Evolutionary conservation across 2,113 vertebrate genomes (phyloP).

Genomic region (Eublepharis macularius): DNA sequence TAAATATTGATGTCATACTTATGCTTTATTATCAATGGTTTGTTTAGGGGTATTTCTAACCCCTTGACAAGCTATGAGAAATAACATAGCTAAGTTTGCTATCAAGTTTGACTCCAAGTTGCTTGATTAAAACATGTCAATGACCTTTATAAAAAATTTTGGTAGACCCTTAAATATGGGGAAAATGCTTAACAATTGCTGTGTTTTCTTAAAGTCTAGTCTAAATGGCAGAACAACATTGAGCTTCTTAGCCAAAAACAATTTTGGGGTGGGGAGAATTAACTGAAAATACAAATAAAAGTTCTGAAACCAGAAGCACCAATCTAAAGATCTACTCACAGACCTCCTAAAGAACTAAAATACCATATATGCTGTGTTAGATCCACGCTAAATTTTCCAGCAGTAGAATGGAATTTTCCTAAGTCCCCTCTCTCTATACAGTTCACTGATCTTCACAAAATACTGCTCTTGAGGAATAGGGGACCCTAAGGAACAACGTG

Average conservation of each 20-base stretch:
- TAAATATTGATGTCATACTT: not conserved
- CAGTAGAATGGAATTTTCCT: too few species aligned
- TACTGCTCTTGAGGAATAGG: too few species aligned
- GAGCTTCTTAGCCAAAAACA: not conserved
- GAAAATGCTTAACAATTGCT: not conserved
- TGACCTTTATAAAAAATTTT: not conserved
- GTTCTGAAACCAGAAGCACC: not conserved
- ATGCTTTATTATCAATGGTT: not conserved
- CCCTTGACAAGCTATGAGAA: not conserved
- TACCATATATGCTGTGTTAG: not conserved
- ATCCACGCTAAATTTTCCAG: too few species aligned
- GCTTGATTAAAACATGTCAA: not conserved
- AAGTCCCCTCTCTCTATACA: too few species aligned
- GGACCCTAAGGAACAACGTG: too few species aligned
- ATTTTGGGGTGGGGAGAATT: not conserved
- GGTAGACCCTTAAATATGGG: not conserved
- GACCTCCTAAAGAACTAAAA: not conserved
- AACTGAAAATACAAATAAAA: not conserved
- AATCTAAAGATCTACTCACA: not conserved
- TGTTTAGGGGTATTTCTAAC: not conserved
- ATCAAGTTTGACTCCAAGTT: not conserved
- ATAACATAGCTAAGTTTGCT: not conserved
- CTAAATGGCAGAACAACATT: not conserved
- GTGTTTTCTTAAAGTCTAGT: not conserved
- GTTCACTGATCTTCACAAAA: too few species aligned